Evolutionary conservation across 2,888 invertebrate genomes (phyloP), one percentile per base, ranked within the genome.

Genomic region (Saturnia pavonia): DNA sequence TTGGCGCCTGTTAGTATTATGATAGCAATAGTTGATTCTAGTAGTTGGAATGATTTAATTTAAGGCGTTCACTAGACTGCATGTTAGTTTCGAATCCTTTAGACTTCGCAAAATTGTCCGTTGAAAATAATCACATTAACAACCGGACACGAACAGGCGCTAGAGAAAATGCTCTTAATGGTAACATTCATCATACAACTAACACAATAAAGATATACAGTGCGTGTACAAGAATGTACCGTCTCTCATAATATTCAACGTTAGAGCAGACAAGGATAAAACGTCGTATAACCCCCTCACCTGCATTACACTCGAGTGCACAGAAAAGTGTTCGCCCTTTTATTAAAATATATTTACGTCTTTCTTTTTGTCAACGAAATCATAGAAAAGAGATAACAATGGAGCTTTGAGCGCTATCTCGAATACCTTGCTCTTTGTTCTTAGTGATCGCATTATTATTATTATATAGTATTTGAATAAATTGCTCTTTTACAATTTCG

Each of bases 271-370:
- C 65, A 40, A 65, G 65, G 65, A 40, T 69, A 69, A 69, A 69
- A 71, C 66, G 69, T 42, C 68, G 42, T 57, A 40, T 42, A 63
- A 68, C 22, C 65, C n/a, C 43, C 45, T 63, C 63, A 68, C 63
- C 67, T 68, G 60, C 60, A 43, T 51, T 68, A 71, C 71, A 68
- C 43, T 71, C 25, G 65, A 60, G 45, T 69, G 69, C 60, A 63
- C 19, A 45, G 40, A 27, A 27, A 25, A 69, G 22, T 69, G 40
- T 42, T 34, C 27, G 66, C 65, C 11, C 25, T 43, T n/a, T 63
- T 65, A 45, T 65, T 40, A 40, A 65, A 65, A 65, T 40, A 11
- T 65, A 65, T 40, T 40, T 65, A 40, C 65, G 40, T 19, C 57
- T 60, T 60, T 60, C 14, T 27, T 60, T 27, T 27, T 14, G 57